Evolutionary conservation across 2,888 invertebrate species (phyloP).

Genomic region (Callosobruchus maculatus): DNA sequence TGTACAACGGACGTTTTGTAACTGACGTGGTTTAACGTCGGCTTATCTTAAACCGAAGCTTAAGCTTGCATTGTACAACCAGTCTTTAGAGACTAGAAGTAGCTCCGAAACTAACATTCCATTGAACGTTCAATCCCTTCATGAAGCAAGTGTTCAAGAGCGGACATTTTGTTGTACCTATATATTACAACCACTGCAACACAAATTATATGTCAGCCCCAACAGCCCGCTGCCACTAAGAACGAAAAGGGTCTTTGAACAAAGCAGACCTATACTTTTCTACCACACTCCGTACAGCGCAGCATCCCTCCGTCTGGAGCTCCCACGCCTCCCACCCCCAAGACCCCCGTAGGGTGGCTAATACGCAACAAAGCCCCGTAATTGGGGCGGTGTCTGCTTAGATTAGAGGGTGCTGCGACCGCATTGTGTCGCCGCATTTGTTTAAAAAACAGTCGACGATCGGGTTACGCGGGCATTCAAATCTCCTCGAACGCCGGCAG

Average conservation of each 20-base stretch:
- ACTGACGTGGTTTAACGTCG: too few species aligned
- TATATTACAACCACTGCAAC: not conserved
- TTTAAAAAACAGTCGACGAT: constrained; percentile 19
- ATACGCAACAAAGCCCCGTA: constrained; percentile 6
- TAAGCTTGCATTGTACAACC: too few species aligned
- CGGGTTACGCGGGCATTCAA: not conserved
- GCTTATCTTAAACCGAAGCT: too few species aligned
- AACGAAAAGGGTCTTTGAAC: not conserved
- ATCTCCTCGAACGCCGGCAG: not conserved
- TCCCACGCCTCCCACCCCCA: not conserved
- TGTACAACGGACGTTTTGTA: too few species aligned
- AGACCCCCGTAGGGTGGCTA: not conserved
- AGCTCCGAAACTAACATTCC: too few species aligned
- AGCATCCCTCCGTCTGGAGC: not conserved
- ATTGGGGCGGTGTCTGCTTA: constrained; percentile 27
- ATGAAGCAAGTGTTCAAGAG: too few species aligned
- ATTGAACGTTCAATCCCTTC: too few species aligned
- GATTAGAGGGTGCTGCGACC: constrained; percentile 28
- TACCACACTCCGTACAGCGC: not conserved
- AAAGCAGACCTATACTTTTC: not conserved
- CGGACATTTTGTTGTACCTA: not conserved
- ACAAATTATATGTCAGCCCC: not conserved
- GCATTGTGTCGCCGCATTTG: constrained; percentile 28
- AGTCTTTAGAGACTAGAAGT: too few species aligned
- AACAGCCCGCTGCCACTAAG: not conserved